Evolutionary conservation across 2,888 invertebrate genomes (phyloP).

Genomic region (Megaustenia siamemsis): DNA sequence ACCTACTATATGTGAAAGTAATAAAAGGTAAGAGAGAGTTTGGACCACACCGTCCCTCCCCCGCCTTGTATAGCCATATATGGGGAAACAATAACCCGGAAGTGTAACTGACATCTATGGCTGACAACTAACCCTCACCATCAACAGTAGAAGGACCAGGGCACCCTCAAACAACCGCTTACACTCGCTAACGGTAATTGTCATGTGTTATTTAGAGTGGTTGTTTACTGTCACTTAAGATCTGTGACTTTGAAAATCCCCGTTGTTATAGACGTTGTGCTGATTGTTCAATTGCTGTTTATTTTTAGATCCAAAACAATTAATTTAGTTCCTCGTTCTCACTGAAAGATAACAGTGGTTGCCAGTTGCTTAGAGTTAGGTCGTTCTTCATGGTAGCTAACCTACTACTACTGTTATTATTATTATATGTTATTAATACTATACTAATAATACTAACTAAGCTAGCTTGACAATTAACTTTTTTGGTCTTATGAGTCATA

Average conservation of each 20-base stretch:
- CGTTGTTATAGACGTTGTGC: not conserved
- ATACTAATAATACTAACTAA: no score
- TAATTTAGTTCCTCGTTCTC: not conserved
- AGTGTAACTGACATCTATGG: slow-evolving; percentile 30
- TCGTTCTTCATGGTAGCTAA: not conserved
- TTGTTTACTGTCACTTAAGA: no score
- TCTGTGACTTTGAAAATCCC: not conserved
- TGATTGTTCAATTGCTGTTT: not conserved
- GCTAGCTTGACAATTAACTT: no score
- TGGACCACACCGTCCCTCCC: no score
- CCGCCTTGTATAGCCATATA: not conserved
- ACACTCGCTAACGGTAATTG: slow-evolving; percentile 1
- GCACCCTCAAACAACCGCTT: not conserved
- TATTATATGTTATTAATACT: no score
- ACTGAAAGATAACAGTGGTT: no score
- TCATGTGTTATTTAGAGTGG: no score
- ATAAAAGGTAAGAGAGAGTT: no score
- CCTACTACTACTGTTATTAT: no score
- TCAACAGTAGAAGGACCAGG: not conserved
- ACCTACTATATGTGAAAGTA: no score
- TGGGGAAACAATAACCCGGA: slow-evolving; percentile 5
- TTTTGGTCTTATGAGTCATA: no score
- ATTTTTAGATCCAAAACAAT: not conserved
- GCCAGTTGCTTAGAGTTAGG: no score
- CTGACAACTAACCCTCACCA: slow-evolving; percentile 5